Percentiles rank a stretch among this genome's conserved stretches.
Conservation (phyloP, 2,888 invertebrate species). For the Nephrotoma flavescens region DNA sequence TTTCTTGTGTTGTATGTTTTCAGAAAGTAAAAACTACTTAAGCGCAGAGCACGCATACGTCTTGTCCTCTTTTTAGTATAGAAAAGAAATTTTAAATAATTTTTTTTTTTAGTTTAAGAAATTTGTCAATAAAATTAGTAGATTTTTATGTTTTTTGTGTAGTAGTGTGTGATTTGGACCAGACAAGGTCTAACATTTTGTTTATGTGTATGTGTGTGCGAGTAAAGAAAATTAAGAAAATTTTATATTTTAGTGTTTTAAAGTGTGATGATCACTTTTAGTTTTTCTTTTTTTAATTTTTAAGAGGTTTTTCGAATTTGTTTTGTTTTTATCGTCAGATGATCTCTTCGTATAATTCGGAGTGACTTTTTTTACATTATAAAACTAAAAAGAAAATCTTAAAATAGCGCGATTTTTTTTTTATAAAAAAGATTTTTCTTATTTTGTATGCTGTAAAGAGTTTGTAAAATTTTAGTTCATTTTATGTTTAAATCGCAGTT, state of each 20-base stretch:
- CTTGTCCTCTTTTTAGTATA: neutral
- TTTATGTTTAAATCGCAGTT: neutral
- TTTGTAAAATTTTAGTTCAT: neutral
- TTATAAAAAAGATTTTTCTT: neutral
- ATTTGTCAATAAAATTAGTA: neutral
- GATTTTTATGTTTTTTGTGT: neutral
- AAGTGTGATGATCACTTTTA: neutral
- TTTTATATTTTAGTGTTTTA: neutral
- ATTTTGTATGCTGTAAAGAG: neutral
- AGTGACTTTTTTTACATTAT: neutral
- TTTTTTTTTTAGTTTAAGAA: neutral
- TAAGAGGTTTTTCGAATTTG: neutral
- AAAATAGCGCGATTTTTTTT: conserved; percentile 3
- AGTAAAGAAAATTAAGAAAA: neutral
- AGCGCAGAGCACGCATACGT: neutral
- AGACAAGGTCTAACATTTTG: neutral
- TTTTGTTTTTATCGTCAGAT: neutral
- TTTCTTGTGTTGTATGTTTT: neutral
- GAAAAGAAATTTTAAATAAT: neutral
- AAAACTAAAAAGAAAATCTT: neutral
- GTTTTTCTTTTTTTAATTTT: neutral
- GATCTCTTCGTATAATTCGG: neutral
- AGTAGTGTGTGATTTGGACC: neutral
- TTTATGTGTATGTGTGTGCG: neutral
- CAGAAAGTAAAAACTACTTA: neutral